Evolutionary conservation across 2,113 vertebrate genomes (phyloP).

Genomic region (Globicephala melas): DNA sequence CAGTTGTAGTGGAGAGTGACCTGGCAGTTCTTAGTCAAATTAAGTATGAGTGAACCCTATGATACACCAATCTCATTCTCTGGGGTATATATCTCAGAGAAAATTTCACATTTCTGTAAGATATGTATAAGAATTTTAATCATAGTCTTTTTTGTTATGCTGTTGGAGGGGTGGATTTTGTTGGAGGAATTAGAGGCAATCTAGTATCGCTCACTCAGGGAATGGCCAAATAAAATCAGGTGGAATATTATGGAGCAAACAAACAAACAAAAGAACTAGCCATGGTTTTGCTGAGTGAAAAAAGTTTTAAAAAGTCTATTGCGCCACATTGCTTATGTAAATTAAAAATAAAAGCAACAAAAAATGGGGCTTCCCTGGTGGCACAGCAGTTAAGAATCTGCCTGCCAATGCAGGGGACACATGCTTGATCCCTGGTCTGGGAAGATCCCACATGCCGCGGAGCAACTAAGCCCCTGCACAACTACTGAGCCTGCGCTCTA

Average conservation of each 20-base stretch:
- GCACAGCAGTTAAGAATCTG: too few relatives aligned
- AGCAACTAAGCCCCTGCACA: too few relatives aligned
- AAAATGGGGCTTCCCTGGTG: background rate
- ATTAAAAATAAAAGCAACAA: background rate
- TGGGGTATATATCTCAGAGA: background rate
- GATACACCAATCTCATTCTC: background rate
- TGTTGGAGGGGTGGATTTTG: background rate
- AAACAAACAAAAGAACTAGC: background rate
- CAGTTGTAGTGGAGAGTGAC: background rate
- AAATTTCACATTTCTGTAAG: background rate
- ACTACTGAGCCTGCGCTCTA: too few relatives aligned
- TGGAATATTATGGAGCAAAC: background rate
- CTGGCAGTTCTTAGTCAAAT: background rate
- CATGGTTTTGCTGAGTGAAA: background rate
- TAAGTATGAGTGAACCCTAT: background rate
- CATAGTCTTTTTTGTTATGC: background rate
- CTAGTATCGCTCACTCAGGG: background rate
- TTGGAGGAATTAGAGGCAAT: background rate
- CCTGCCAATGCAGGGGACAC: too few relatives aligned
- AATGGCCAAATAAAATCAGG: background rate
- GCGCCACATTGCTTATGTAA: background rate
- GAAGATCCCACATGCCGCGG: too few relatives aligned
- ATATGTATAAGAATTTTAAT: background rate
- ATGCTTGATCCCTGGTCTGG: too few relatives aligned
- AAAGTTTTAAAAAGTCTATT: background rate